Conservation (phyloP, 2,888 invertebrate genomes). For the Trissolcus japonicus region DNA sequence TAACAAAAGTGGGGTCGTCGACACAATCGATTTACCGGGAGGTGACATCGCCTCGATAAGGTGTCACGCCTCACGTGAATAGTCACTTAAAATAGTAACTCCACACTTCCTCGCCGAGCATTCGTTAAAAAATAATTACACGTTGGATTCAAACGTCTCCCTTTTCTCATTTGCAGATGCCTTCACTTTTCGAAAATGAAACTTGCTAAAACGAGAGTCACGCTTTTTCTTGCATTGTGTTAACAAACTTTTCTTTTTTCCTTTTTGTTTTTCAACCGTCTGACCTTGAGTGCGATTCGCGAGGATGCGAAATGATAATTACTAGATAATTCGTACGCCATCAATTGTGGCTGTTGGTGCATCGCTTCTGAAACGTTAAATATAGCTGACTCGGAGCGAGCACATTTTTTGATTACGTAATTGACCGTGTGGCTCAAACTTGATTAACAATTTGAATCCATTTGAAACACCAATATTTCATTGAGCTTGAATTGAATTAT, state of each 20-base stretch:
- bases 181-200: too few relatives aligned
- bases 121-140: slow-evolving; percentile 30
- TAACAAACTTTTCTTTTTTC: neutral
- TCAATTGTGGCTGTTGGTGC: slow-evolving; percentile 43
- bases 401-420: slow-evolving; percentile 46
- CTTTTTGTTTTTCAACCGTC: neutral
- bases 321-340: slow-evolving; percentile 43
- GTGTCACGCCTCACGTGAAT: slow-evolving; percentile 59
- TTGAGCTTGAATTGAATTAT: slow-evolving; percentile 32
- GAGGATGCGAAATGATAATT: slow-evolving; percentile 37
- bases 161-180: too few relatives aligned
- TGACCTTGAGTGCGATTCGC: slow-evolving; percentile 13
- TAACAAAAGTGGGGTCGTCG: slow-evolving; percentile 37
- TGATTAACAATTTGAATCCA: slow-evolving; percentile 48
- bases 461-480: slow-evolving; percentile 39
- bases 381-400: slow-evolving; percentile 32
- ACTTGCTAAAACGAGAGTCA: too few relatives aligned
- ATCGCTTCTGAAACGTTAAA: slow-evolving; percentile 36
- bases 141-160: neutral
- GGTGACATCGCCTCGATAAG: slow-evolving; percentile 56
- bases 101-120: neutral
- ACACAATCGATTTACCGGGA: slow-evolving; percentile 48
- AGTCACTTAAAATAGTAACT: slow-evolving; percentile 60
- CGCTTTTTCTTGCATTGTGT: too few relatives aligned
- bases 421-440: slow-evolving; percentile 25